These are phyloP conservation scores for Podarcis cretensis DNA, from an alignment of 2,113 vertebrate genomes.

Conservation along the genomic window DNA sequence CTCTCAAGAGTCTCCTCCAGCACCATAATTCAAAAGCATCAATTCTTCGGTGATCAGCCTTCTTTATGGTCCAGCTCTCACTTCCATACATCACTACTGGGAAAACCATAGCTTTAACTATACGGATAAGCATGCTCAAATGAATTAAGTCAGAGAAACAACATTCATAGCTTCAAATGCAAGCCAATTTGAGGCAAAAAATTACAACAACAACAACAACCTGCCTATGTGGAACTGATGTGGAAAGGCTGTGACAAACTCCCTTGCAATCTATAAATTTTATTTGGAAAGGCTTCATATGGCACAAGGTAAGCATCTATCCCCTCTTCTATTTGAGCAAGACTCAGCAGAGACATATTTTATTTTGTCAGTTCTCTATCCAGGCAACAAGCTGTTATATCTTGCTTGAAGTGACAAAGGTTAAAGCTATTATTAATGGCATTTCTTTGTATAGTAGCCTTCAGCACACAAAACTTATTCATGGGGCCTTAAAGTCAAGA, in stretches of 20 bases:
- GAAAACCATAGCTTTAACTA: no score
- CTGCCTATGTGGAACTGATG: constrained; percentile 28
- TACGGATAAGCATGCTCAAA: not conserved
- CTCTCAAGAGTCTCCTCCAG: no score
- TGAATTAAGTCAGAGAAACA: constrained; percentile 18
- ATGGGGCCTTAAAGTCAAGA: not conserved
- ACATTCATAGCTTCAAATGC: not conserved
- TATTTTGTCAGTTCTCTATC: constrained; percentile 24
- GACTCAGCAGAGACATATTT: constrained; percentile 25
- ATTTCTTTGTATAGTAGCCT: constrained; percentile 30
- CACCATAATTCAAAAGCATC: no score
- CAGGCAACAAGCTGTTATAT: constrained; percentile 25
- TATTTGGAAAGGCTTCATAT: constrained; percentile 7
- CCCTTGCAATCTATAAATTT: constrained; percentile 27
- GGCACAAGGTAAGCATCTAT: not conserved
- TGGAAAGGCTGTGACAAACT: constrained; percentile 19
- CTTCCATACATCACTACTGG: no score
- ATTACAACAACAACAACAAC: constrained; percentile 42
- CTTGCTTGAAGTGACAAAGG: constrained; percentile 30
- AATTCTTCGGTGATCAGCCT: no score
- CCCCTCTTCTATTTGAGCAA: not conserved
- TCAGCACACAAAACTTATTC: constrained; percentile 17
- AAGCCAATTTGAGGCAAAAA: constrained; percentile 12
- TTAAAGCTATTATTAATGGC: constrained; percentile 56
- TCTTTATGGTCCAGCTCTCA: no score